Evolutionary conservation across 1,140 invertebrate genomes (phyloP), one percentile per base, ranked within the genome.

Genomic region (Gonioctena quinquepunctata): DNA sequence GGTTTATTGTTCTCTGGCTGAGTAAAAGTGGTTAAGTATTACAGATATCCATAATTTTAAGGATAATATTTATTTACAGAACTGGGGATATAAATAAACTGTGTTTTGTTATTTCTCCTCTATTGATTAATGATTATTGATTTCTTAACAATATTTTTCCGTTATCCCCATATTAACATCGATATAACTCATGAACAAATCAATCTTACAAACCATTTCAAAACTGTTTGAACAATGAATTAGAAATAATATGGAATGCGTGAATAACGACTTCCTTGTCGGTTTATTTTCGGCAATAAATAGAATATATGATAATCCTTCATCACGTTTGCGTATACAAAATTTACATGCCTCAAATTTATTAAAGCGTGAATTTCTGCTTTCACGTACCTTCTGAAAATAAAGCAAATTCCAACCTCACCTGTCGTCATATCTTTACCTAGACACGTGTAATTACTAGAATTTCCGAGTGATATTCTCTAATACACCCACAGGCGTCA

Each of bases 351-450:
- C 52, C 7, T 54, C 22, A 28, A 13, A 60, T 60, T 60, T 60
- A 60, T 60, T 60, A 60, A 60, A 60, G 57, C 57, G 57, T 25
- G n/a, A 25, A 60, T 60, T 60, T 60, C 25, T 2, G 18, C 22
- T 60, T 60, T 60, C 57, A 56, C 16, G 22, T 60, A 18, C 25
- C 26, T 28, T 60, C 21, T 18, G 25, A 18, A 60, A 60, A 60
- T 60, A 28, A 27, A 23, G 25, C 25, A 11, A 60, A 60, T 27
- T 60, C 11, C 57, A 13, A 23, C 57, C 13, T 25, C 57, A 60
- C 57, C 57, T 60, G 57, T 60, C 57, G 57, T 27, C 25, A 22
- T 27, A 3, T 60, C 57, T 60, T 60, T 25, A 8, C 57, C 22
- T 18, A 60, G 57, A 60, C 23, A 60, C 16, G 57, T 11, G 7